These are phyloP conservation scores for Gymnoscopelus microlampas DNA, from an alignment of 2,797 vertebrate species.

Conservation along the genomic window DNA sequence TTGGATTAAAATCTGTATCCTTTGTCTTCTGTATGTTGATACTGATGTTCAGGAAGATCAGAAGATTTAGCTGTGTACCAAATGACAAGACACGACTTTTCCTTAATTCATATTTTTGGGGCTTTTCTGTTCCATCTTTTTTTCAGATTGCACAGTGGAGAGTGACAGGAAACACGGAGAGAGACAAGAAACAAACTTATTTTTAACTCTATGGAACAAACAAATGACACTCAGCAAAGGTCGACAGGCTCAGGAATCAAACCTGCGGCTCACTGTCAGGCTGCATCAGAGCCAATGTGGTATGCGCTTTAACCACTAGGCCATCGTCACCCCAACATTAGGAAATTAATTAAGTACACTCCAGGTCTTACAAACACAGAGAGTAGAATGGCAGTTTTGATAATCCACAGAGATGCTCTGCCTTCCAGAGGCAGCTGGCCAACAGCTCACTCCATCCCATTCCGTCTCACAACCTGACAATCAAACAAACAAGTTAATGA, in stretches of 20 bases:
- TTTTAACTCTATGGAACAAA: too few relatives aligned
- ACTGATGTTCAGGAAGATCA: constrained; percentile 80
- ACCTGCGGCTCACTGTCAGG: too few relatives aligned
- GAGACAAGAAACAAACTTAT: too few relatives aligned
- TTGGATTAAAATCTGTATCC: constrained; percentile 57
- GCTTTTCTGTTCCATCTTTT: too few relatives aligned
- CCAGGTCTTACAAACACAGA: constrained; percentile 50
- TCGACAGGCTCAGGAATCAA: too few relatives aligned
- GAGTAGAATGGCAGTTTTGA: constrained; percentile 56
- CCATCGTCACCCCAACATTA: too few relatives aligned
- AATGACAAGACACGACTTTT: neutral
- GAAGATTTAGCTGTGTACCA: constrained; percentile 68
- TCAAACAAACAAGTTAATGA: neutral
- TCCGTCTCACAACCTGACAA: constrained; percentile 62
- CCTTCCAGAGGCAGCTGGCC: constrained; percentile 44
- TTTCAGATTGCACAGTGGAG: too few relatives aligned
- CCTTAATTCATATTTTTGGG: too few relatives aligned
- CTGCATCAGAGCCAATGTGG: too few relatives aligned
- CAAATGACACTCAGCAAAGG: too few relatives aligned
- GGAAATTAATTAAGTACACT: neutral
- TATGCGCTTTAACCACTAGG: too few relatives aligned
- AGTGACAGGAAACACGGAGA: too few relatives aligned
- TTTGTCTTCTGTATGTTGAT: constrained; percentile 74
- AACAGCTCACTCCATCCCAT: constrained; percentile 76
- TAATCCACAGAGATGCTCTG: constrained; percentile 57